Conservation (phyloP, 1,140 invertebrate genomes). For the Bombus consobrinus region DNA sequence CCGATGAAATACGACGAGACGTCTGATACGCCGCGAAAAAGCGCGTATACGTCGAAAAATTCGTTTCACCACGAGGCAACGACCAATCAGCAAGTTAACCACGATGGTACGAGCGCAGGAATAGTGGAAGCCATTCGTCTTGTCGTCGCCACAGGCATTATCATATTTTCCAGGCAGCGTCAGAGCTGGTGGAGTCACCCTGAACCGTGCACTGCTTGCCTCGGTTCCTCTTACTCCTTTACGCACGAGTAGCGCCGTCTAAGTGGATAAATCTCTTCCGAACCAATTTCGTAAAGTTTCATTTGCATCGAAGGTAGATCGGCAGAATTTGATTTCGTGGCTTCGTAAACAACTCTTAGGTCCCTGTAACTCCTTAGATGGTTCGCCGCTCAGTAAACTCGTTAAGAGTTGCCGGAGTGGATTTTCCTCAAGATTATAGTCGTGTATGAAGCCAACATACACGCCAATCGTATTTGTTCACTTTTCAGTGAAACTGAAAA, state of each 20-base stretch:
- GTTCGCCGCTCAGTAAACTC: conserved; percentile 50
- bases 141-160: conserved; percentile 70
- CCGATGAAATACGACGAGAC: conserved; percentile 61
- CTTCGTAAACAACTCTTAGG: conserved; percentile 66
- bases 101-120: conserved; percentile 46
- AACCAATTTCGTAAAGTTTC: conserved; percentile 75
- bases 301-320: conserved; percentile 71
- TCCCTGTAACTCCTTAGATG: conserved; percentile 54
- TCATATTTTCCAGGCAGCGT: conserved; percentile 67
- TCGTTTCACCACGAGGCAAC: conserved; percentile 58
- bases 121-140: conserved; percentile 68
- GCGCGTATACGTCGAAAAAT: conserved; percentile 56
- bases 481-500: conserved; percentile 9
- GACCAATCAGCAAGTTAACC: conserved; percentile 69
- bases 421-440: conserved; percentile 38
- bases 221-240: conserved; percentile 41
- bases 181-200: conserved; percentile 33
- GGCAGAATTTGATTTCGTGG: conserved; percentile 64
- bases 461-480: conserved; percentile 13
- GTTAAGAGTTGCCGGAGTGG: conserved; percentile 61
- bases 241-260: conserved; percentile 62
- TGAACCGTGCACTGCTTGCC: not conserved
- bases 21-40: conserved; percentile 53
- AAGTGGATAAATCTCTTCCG: conserved; percentile 72
- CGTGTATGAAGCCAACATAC: not conserved